Conservation (phyloP, 2,888 invertebrate genomes). For the Selenia dentaria region DNA sequence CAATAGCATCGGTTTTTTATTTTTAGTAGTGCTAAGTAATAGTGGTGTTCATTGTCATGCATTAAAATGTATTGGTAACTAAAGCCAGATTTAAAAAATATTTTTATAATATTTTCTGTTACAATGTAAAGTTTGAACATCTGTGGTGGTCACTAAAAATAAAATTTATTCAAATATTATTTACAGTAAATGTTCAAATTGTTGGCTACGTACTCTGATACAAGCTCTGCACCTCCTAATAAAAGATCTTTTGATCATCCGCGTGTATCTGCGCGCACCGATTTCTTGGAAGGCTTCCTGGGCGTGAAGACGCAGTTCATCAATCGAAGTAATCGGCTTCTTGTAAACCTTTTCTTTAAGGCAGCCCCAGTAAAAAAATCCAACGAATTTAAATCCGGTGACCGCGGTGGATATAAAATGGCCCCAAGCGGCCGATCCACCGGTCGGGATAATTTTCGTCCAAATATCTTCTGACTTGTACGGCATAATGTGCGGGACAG, state of each 20-base stretch:
- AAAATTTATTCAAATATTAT: background rate
- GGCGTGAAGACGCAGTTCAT: background rate
- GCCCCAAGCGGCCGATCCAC: background rate
- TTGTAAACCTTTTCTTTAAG: background rate
- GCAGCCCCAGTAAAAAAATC: background rate
- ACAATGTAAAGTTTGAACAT: background rate
- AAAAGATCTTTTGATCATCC: background rate
- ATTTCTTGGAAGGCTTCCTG: background rate
- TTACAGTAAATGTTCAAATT: background rate
- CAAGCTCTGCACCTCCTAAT: background rate
- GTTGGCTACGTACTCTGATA: background rate
- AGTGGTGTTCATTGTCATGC: too few species aligned
- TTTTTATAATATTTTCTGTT: too few species aligned
- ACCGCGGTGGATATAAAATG: background rate
- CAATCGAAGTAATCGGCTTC: background rate
- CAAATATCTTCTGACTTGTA: background rate
- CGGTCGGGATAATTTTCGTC: background rate
- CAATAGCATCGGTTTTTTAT: too few species aligned
- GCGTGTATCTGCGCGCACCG: background rate
- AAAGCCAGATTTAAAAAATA: too few species aligned
- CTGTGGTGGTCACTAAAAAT: background rate
- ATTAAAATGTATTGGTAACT: too few species aligned
- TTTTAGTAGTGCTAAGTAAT: too few species aligned
- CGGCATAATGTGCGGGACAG: background rate
- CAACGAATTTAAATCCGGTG: background rate